Conservation (phyloP, 2,797 vertebrate species). For the Orientallactaga sibirica region DNA sequence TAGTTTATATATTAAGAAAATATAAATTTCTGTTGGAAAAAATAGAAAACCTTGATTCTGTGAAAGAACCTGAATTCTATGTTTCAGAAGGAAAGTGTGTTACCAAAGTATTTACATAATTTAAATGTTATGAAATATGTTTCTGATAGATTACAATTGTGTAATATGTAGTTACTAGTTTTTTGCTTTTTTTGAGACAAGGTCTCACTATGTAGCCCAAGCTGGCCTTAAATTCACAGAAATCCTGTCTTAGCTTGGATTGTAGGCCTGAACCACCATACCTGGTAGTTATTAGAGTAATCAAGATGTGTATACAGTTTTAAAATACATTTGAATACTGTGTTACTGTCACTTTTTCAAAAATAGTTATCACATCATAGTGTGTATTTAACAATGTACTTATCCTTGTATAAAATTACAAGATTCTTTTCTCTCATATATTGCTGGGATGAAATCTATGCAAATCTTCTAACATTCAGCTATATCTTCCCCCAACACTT, state of each 20-base stretch:
- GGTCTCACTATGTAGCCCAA: background rate
- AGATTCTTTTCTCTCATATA: background rate
- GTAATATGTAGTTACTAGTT: constrained; percentile 11
- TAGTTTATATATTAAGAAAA: constrained; percentile 45
- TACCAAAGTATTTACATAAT: constrained; percentile 56
- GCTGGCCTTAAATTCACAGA: background rate
- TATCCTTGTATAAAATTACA: constrained; percentile 32
- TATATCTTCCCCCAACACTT: background rate
- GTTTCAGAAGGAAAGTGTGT: background rate
- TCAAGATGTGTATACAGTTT: background rate
- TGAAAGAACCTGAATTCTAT: constrained; percentile 1
- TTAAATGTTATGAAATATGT: constrained; percentile 31
- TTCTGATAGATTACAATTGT: constrained; percentile 28
- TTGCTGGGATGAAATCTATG: background rate
- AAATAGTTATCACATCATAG: background rate
- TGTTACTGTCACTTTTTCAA: background rate
- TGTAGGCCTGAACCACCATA: background rate
- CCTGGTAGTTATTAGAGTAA: background rate
- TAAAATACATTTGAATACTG: constrained; percentile 45
- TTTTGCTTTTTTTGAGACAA: background rate
- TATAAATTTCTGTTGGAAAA: constrained; percentile 4
- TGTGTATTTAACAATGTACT: background rate
- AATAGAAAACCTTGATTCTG: constrained; percentile 33
- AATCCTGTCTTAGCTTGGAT: background rate
- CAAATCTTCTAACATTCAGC: background rate